phyloP scores from a whole-genome alignment of 2,888 invertebrate species.

The Tryphoninae sp. region DNA sequence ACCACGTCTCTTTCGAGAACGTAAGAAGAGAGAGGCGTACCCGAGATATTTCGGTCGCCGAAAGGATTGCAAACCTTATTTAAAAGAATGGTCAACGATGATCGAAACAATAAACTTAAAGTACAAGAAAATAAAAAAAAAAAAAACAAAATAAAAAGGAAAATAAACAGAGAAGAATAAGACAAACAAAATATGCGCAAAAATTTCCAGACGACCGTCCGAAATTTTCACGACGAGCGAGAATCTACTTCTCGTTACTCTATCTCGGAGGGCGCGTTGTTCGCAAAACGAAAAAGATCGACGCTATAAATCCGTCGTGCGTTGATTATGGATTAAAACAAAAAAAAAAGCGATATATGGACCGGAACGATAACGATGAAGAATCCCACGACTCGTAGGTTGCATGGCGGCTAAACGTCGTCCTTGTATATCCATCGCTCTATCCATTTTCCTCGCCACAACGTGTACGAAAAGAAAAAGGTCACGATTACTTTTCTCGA shows the following conservation, averaged over 20 bases:
- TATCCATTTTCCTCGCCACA: too few species aligned
- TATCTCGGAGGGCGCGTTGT: not conserved
- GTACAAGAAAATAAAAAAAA: too few species aligned
- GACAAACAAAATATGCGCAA: slow-evolving; percentile 1
- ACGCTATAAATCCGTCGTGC: too few species aligned
- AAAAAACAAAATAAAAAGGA: not conserved
- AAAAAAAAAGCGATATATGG: too few species aligned
- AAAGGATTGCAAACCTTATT: not conserved
- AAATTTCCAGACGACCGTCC: not conserved
- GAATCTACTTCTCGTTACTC: not conserved
- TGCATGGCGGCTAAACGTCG: not conserved
- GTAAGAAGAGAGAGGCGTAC: not conserved
- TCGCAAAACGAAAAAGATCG: not conserved
- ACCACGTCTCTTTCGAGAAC: not conserved
- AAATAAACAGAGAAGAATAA: not conserved
- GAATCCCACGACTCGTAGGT: not conserved
- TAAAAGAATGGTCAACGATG: not conserved
- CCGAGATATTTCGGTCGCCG: not conserved
- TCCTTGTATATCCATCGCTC: too few species aligned
- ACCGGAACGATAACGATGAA: not conserved
- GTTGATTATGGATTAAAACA: too few species aligned
- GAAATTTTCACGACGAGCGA: slow-evolving; percentile 15
- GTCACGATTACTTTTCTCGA: too few species aligned
- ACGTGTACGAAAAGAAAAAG: not conserved
- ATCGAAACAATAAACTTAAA: not conserved